These are phyloP conservation scores for Monodelphis domestica DNA, from an alignment of 2,797 vertebrate genomes.

Conservation along the genomic window DNA sequence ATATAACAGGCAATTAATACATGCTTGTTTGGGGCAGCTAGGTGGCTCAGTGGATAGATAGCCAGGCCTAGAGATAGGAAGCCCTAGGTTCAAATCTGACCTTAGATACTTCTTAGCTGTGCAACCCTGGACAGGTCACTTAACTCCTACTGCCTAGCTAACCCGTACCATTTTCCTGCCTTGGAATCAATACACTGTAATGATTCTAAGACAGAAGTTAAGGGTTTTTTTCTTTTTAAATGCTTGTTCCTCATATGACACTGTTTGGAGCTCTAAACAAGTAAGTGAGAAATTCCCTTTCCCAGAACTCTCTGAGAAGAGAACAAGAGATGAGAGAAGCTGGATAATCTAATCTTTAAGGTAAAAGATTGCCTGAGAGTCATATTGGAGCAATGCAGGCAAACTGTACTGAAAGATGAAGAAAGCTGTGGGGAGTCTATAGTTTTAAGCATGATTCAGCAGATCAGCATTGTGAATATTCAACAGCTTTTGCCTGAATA, in stretches of 20 bases:
- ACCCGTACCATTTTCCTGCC: no score
- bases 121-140: no score
- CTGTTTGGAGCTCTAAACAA: neutral
- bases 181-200: no score
- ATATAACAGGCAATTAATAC: neutral
- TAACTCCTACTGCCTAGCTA: no score
- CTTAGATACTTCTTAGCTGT: no score
- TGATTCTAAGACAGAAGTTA: no score
- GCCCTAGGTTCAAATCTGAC: no score
- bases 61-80: no score
- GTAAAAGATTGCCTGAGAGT: neutral
- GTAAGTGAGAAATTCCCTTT: neutral
- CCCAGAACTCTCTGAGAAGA: neutral
- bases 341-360: no score
- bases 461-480: neutral
- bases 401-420: neutral
- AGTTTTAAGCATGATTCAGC: neutral
- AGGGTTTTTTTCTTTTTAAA: no score
- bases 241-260: neutral
- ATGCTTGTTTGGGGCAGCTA: neutral
- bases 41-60: no score
- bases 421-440: neutral
- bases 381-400: neutral
- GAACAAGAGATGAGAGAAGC: no score
- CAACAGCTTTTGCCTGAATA: neutral